Percentiles rank a stretch among this genome's conserved stretches.
These are phyloP conservation scores for Propithecus deckenii DNA, from an alignment of 2,797 vertebrate species.

Conservation along the genomic window DNA sequence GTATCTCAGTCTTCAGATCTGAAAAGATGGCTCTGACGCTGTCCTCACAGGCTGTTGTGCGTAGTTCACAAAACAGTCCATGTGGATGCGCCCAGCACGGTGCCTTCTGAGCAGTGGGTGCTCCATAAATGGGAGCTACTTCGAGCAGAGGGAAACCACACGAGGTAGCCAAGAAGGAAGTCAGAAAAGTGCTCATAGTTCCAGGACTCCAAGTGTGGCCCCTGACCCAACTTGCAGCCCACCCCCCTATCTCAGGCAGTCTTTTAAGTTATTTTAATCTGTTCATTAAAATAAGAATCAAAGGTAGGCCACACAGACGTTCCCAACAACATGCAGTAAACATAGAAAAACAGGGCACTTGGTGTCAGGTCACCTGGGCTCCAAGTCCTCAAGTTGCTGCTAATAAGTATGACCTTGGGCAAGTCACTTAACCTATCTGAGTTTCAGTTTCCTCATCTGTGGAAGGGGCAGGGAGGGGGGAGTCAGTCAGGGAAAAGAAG, in stretches of 20 bases:
- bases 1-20: neutral
- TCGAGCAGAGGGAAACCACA: neutral
- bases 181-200: neutral
- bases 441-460: neutral
- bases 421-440: neutral
- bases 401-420: neutral
- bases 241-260: neutral
- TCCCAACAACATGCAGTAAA: neutral
- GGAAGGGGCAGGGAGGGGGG: accelerated
- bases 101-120: neutral
- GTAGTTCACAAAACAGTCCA: neutral
- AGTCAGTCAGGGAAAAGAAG: neutral
- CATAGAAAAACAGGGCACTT: neutral
- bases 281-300: neutral
- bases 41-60: neutral
- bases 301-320: neutral
- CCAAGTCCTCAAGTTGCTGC: neutral
- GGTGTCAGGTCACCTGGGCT: neutral
- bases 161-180: neutral
- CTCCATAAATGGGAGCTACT: neutral
- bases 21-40: neutral
- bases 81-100: too few relatives aligned
- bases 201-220: neutral
- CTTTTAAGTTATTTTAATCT: neutral
- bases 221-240: neutral